Percentiles rank a stretch among this genome's conserved stretches.
phyloP scores from a whole-genome alignment of 2,888 invertebrate species.

The Nephrotoma appendiculata region DNA sequence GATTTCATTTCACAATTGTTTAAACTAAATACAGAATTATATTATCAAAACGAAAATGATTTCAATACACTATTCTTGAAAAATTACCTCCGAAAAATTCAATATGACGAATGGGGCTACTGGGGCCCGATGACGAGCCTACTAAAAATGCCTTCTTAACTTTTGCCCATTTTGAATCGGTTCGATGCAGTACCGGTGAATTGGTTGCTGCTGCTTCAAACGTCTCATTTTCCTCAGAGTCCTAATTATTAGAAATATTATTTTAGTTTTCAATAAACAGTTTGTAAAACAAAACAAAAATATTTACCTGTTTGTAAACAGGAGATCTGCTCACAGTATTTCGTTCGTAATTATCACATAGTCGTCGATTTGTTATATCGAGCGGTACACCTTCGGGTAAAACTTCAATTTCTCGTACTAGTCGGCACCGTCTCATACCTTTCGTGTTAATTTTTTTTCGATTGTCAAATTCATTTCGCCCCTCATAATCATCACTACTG shows the following conservation, averaged over 20 bases:
- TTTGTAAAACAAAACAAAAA: background rate
- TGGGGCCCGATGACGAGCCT: slow-evolving; percentile 36
- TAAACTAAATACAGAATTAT: background rate
- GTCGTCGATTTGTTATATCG: slow-evolving; percentile 18
- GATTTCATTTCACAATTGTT: background rate
- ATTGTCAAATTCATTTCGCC: background rate
- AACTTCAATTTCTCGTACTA: slow-evolving; percentile 26
- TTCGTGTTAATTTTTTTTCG: slow-evolving; percentile 7
- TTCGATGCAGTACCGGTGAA: slow-evolving; percentile 17
- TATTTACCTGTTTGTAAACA: background rate
- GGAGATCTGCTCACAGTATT: background rate
- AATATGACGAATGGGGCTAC: slow-evolving; percentile 50
- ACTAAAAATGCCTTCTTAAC: slow-evolving; percentile 58
- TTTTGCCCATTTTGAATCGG: slow-evolving; percentile 56
- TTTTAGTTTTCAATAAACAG: background rate
- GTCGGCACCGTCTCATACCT: slow-evolving; percentile 15
- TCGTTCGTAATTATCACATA: background rate
- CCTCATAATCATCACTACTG: slow-evolving; percentile 10
- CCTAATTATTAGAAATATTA: slow-evolving; percentile 13
- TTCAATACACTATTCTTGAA: background rate
- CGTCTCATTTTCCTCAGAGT: slow-evolving; percentile 29
- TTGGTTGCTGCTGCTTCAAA: slow-evolving; percentile 15
- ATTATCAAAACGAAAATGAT: background rate
- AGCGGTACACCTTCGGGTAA: slow-evolving; percentile 29
- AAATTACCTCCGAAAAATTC: slow-evolving; percentile 42